A percentile compares a stretch with the other conserved stretches of the same genome.
Evolutionary conservation across 1,140 invertebrate species (phyloP).

Genomic region (Lethrus apterus): DNA sequence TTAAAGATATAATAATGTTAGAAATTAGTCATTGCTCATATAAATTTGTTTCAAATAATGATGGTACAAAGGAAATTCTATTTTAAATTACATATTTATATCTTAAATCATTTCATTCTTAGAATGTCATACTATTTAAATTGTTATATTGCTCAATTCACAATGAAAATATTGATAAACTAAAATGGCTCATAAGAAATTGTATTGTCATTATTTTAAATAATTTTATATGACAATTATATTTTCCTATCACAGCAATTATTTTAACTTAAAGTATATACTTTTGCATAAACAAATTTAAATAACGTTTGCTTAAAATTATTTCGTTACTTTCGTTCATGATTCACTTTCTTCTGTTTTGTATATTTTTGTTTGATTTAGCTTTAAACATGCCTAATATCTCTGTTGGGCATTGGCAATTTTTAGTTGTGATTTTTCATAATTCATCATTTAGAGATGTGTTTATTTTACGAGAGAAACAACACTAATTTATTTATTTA

Average conservation of each 20-base stretch:
- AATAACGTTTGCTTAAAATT: slow-evolving; percentile 8
- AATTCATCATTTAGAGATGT: slow-evolving; percentile 6
- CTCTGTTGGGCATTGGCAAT: background rate
- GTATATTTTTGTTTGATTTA: slow-evolving; percentile 9
- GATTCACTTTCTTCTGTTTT: background rate
- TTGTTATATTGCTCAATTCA: background rate
- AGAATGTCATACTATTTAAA: background rate
- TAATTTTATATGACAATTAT: slow-evolving; percentile 21
- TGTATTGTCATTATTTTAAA: background rate
- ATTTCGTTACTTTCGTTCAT: background rate
- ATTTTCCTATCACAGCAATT: slow-evolving; percentile 25
- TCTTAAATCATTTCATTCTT: background rate
- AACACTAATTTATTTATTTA: slow-evolving; percentile 11
- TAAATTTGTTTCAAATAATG: slow-evolving; percentile 9
- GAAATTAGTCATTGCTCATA: slow-evolving; percentile 18
- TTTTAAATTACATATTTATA: background rate
- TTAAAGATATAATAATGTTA: slow-evolving; percentile 27
- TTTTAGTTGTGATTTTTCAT: slow-evolving; percentile 4
- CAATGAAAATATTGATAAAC: background rate
- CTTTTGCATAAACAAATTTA: slow-evolving; percentile 13
- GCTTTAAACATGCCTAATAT: slow-evolving; percentile 15
- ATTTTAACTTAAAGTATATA: slow-evolving; percentile 15
- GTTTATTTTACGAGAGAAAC: slow-evolving; percentile 8
- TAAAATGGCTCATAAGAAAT: background rate
- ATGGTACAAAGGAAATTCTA: background rate